phyloP scores from a whole-genome alignment of 2,797 vertebrate species.

The Chloroceryle inda region DNA sequence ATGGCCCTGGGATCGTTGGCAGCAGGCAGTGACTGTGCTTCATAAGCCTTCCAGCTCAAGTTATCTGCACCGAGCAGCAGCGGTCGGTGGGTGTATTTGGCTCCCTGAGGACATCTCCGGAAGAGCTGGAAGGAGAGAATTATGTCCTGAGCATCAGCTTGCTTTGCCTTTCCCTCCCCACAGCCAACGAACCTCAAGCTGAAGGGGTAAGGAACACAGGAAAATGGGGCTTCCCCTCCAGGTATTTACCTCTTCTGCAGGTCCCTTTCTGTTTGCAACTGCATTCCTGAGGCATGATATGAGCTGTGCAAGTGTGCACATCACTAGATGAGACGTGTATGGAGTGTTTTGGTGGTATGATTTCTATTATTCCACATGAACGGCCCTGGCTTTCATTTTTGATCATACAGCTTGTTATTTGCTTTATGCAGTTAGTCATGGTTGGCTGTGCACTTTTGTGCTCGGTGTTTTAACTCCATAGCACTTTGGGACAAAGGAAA shows the following conservation, averaged over 20 bases:
- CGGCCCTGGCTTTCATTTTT: slow-evolving; percentile 64
- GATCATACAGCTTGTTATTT: slow-evolving; percentile 66
- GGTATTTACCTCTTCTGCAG: neutral
- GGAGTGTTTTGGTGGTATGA: slow-evolving; percentile 42
- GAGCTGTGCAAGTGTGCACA: neutral
- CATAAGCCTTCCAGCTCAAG: neutral
- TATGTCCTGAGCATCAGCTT: neutral
- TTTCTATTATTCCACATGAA: slow-evolving; percentile 60
- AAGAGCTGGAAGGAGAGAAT: neutral
- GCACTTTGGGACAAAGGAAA: slow-evolving; percentile 74
- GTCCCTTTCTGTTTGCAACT: neutral
- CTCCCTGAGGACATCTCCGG: neutral
- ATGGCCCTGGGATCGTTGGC: neutral
- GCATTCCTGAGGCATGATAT: neutral
- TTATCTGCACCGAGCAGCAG: neutral
- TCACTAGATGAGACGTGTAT: neutral
- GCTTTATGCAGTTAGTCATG: slow-evolving; percentile 67
- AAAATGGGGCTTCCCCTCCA: neutral
- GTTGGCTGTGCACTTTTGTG: slow-evolving; percentile 61
- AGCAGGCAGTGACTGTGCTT: neutral
- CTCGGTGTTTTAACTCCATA: slow-evolving; percentile 72
- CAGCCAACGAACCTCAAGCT: rapidly evolving
- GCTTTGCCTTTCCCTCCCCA: neutral
- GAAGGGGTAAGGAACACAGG: neutral
- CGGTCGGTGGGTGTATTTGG: rapidly evolving